Percentiles rank a stretch among this genome's conserved stretches.
These are phyloP conservation scores for Danio jaintianensis DNA, from an alignment of 2,797 vertebrate species.

Conservation along the genomic window DNA sequence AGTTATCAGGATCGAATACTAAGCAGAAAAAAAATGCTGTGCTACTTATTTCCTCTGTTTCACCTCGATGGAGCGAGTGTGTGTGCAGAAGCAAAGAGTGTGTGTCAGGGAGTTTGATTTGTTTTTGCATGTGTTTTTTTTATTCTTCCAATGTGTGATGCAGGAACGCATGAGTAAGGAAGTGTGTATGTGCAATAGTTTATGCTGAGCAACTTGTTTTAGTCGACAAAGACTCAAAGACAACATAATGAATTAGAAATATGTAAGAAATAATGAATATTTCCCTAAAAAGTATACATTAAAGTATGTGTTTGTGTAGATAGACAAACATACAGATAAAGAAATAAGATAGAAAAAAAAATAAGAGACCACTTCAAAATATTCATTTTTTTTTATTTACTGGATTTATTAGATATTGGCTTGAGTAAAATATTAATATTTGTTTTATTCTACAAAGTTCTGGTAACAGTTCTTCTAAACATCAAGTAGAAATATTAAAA, in stretches of 20 bases:
- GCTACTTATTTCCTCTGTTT: constrained; percentile 44
- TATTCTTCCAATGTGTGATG: not conserved
- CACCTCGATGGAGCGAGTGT: constrained; percentile 22
- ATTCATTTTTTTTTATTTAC: too few relatives aligned
- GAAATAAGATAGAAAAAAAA: too few relatives aligned
- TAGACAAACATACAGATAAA: too few relatives aligned
- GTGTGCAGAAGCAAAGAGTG: not conserved
- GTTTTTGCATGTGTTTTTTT: not conserved
- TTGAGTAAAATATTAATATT: too few relatives aligned
- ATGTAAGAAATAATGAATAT: not conserved
- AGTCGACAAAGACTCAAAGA: not conserved
- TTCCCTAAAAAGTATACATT: too few relatives aligned
- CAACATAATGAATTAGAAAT: not conserved
- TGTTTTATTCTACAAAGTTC: too few relatives aligned
- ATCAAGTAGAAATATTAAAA: too few relatives aligned
- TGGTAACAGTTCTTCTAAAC: too few relatives aligned
- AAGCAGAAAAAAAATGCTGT: constrained; percentile 62
- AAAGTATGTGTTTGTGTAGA: too few relatives aligned
- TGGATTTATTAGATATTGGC: too few relatives aligned
- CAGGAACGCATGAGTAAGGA: not conserved
- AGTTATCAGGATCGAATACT: constrained; percentile 58
- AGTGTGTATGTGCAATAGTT: not conserved
- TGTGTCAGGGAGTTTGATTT: constrained; percentile 29
- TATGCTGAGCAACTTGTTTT: not conserved
- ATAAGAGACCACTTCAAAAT: too few relatives aligned